Base-by-base conservation (phyloP, 2,797 vertebrate genomes). In the Euthynnus affinis region DNA sequence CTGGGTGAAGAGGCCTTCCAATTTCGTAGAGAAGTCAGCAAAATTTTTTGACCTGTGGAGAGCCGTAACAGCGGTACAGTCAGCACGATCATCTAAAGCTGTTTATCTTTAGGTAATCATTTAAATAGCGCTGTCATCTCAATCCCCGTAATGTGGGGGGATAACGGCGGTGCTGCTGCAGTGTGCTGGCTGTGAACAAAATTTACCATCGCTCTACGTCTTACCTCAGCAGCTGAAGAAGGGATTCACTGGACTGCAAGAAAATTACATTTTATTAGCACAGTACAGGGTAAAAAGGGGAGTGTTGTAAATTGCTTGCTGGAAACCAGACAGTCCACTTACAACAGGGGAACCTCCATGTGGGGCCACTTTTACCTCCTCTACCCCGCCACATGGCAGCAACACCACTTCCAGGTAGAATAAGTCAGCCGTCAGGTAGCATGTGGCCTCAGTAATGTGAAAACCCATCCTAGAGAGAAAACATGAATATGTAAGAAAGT, bases 351-450 rank as follows among this genome's bases (percentile, higher is more conserved):
- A 56, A 81, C 94, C 94, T 82, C 95, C 95, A 9, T 96, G 93
- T 9, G 93, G 93, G 74, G 96, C 96, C 88, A 97, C 72, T 83
- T 96, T 97, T 2, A 97, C 95, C 61, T 95, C 95, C 48, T 86
- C 68, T 81, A 96, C 95, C 10, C 78, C 74, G 2, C 96, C 96
- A 53, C 92, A 89, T 0, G 86, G 91, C 86, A 95, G 85, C 91
- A 97, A 46, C 53, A 96, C 80, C 84, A 96, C 93, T 92, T 98
- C 97, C 87, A 97, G 60, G 81, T 97, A 97, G 90, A 98, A 97
- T 79, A 96, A 79, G 80, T 96, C 95, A 0, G 96, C 96, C 1
- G 96, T 96, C 89, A 97, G 93, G 90, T 96, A 98, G 91, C 96
- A 98, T 1, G 88, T 87, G n/a, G 90, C 89, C 73, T 96, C 96